phyloP scores from a whole-genome alignment of 2,113 vertebrate species.

The Bothrops jararaca region DNA sequence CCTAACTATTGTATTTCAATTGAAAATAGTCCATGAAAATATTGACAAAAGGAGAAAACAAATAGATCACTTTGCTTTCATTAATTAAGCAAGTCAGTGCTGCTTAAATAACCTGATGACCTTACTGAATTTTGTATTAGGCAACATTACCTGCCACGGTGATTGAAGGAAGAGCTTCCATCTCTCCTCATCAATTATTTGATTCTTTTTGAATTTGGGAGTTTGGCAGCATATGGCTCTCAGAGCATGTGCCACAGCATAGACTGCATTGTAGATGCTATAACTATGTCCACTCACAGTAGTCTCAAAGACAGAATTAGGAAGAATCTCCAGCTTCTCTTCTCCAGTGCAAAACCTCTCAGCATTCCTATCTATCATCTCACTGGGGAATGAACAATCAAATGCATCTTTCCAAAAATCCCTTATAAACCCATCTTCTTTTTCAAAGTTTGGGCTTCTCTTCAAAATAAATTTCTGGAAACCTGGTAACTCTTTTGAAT shows the following conservation, averaged over 20 bases:
- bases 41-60: too few relatives aligned
- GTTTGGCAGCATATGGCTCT: neutral
- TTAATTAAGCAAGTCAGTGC: too few relatives aligned
- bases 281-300: neutral
- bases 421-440: neutral
- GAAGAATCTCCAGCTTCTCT: neutral
- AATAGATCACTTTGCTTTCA: too few relatives aligned
- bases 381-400: neutral
- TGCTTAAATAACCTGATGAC: too few relatives aligned
- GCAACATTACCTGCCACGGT: neutral
- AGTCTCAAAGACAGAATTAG: neutral
- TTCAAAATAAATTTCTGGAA: neutral
- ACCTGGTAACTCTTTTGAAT: neutral
- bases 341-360: neutral
- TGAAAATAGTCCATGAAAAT: too few relatives aligned
- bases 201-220: neutral
- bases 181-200: neutral
- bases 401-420: neutral
- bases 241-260: neutral
- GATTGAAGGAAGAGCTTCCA: neutral
- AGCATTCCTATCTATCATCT: neutral
- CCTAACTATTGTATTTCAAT: too few relatives aligned
- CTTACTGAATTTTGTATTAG: too few relatives aligned
- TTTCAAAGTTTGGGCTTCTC: neutral
- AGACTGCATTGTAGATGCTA: neutral